phyloP scores from a whole-genome alignment of 2,113 vertebrate species.

The Nothobranchius kuhntae region DNA sequence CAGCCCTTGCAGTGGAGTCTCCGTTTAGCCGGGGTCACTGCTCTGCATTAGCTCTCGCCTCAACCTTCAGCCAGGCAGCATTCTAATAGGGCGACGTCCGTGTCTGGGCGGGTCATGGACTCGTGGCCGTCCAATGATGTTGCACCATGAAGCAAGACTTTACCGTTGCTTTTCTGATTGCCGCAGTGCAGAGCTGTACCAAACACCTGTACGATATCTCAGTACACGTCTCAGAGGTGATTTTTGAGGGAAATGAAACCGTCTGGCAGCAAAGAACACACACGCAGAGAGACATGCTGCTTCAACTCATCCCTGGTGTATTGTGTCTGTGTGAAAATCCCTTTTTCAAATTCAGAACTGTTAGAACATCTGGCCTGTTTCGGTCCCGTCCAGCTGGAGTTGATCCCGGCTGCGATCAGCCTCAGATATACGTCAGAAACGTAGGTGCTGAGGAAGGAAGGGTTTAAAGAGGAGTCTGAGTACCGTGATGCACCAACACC shows the following conservation, averaged over 20 bases:
- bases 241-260: too few species aligned
- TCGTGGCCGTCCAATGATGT: slow-evolving; percentile 29
- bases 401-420: slow-evolving; percentile 2
- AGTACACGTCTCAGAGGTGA: neutral
- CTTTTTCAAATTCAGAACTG: slow-evolving; percentile 7
- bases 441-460: slow-evolving; percentile 64
- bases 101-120: neutral
- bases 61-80: slow-evolving; percentile 46
- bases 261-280: neutral
- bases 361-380: slow-evolving; percentile 53
- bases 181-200: neutral
- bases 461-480: slow-evolving; percentile 31
- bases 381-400: slow-evolving; percentile 38
- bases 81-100: slow-evolving; percentile 47
- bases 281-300: neutral
- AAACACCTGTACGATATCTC: neutral
- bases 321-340: neutral
- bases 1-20: slow-evolving; percentile 23
- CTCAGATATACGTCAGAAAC: slow-evolving; percentile 47
- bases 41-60: slow-evolving; percentile 44
- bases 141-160: neutral
- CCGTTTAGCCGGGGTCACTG: slow-evolving; percentile 32
- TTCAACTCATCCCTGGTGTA: neutral
- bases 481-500: slow-evolving; percentile 8
- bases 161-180: neutral